Evolutionary conservation across 2,113 vertebrate species (phyloP).

Genomic region (Triplophysa rosa): DNA sequence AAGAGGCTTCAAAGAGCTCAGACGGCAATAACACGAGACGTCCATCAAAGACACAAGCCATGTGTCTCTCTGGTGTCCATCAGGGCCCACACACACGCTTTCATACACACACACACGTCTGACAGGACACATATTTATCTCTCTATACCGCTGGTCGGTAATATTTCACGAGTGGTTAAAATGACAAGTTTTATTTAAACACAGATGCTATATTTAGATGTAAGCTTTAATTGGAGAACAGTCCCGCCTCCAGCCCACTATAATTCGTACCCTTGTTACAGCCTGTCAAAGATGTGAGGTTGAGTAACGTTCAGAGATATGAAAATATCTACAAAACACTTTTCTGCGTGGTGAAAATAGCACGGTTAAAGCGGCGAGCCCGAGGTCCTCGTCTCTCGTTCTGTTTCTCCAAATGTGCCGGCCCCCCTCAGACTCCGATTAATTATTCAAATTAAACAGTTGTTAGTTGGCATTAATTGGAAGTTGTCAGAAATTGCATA

Average conservation of each 20-base stretch:
- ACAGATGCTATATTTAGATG: no score
- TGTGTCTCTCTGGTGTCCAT: neutral
- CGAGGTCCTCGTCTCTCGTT: neutral
- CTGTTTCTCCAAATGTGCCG: neutral
- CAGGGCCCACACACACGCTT: neutral
- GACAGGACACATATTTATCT: neutral
- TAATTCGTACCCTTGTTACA: no score
- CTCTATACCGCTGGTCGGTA: no score
- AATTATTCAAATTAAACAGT: constrained; percentile 46
- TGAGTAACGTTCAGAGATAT: no score
- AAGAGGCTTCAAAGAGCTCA: constrained; percentile 38
- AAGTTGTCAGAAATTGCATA: constrained; percentile 27
- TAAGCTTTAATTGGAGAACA: no score
- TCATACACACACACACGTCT: neutral
- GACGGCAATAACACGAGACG: constrained; percentile 38
- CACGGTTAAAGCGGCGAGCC: neutral
- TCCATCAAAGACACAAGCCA: constrained; percentile 41
- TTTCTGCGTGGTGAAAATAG: neutral
- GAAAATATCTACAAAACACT: neutral
- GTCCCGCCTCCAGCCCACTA: no score
- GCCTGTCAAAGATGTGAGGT: no score
- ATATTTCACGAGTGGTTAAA: no score
- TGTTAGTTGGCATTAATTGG: constrained; percentile 29
- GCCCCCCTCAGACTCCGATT: neutral
- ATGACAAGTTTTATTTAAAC: no score